Base-by-base conservation (phyloP, 2,113 vertebrate genomes). In the Ploceus nigricollis region DNA sequence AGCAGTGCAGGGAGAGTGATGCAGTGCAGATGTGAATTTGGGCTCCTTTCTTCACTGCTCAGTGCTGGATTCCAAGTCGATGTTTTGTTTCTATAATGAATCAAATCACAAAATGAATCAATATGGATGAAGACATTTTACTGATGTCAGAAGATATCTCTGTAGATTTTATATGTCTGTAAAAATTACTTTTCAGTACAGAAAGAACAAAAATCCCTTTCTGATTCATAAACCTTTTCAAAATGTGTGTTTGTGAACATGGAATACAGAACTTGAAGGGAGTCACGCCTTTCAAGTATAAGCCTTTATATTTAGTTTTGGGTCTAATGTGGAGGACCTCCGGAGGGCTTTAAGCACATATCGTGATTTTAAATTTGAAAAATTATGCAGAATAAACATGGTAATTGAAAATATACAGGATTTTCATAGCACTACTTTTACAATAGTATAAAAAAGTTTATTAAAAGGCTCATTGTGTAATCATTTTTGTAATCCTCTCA, bases 21-120 rank as follows among this genome's bases (percentile, higher is more conserved):
- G 87, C 89, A 91, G 78, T 94, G 80, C 94, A 95, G 93, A 96
- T 96, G 94, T 96, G 84, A 76, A 87, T 91, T 87, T 7, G 1
- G 60, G 93, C 83, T 94, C 76, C 77, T 84, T 75, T 68, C 80
- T 71, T 71, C 70, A 21, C 4, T 47, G 72, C 28, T 89, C 61
- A 33, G 65, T 57, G 81, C 70, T 71, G 77, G 78, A 69, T 89
- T 94, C 61, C 4, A 39, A 85, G 66, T 33, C 8, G 7, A 35
- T 82, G 84, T 83, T 95, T 93, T 91, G 84, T 93, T 95, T 96
- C 77, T 65, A 4, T 82, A 95, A 93, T 45, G 87, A 95, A 89
- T 69, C 89, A 84, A 89, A 89, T 82, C 89, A 89, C 65, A 84
- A 94, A 79, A 91, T 56, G 87, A 91, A 84, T 96, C 93, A 89